Conservation (phyloP, 2,888 invertebrate genomes). For the Athalia circularis region DNA sequence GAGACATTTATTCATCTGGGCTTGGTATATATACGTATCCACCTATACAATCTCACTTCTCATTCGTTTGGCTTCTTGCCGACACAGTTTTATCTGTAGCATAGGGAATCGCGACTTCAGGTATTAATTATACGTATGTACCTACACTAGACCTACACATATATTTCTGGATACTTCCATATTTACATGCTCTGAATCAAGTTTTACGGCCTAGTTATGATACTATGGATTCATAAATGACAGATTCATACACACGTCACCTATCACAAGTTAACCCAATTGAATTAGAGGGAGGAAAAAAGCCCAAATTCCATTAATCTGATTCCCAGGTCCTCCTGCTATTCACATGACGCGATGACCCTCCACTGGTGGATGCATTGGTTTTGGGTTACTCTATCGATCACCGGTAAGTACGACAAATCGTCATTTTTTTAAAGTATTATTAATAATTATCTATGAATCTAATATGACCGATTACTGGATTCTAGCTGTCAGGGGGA, state of each 20-base stretch:
- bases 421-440: background rate
- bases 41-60: background rate
- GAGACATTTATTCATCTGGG: background rate
- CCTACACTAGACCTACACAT: constrained; percentile 43
- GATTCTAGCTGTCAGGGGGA: constrained; percentile 59
- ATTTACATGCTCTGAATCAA: background rate
- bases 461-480: background rate
- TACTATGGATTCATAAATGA: too few species aligned
- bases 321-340: constrained; percentile 53
- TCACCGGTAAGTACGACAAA: constrained; percentile 61
- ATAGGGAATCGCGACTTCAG: constrained; percentile 56
- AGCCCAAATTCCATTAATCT: constrained; percentile 50
- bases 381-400: constrained; percentile 86
- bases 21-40: background rate
- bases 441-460: background rate
- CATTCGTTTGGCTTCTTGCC: constrained; percentile 29
- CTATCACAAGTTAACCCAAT: background rate
- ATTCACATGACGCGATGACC: constrained; percentile 82
- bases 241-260: too few species aligned
- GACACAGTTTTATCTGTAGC: constrained; percentile 54
- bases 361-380: constrained; percentile 92
- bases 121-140: constrained; percentile 53
- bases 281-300: background rate
- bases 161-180: background rate
- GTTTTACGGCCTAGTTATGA: too few species aligned